Conservation (phyloP, 1,140 invertebrate genomes). For the Zaprionus camerounensis region DNA sequence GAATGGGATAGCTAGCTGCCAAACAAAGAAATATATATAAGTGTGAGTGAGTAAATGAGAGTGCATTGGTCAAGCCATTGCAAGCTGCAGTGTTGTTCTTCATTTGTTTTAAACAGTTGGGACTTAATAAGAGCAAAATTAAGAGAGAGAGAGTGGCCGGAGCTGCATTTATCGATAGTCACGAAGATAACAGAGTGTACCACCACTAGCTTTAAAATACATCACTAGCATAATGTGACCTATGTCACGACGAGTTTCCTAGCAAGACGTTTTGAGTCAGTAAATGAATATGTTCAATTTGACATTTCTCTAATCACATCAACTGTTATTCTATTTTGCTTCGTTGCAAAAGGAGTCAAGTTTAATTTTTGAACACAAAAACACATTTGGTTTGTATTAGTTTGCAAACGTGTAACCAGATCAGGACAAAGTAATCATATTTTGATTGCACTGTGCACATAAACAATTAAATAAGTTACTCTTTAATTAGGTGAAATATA, state of each 20-base stretch:
- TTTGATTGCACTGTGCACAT: background rate
- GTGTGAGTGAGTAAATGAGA: too few species aligned
- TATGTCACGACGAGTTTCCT: background rate
- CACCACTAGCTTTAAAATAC: too few species aligned
- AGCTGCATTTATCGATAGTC: too few species aligned
- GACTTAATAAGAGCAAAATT: too few species aligned
- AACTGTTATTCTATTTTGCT: background rate
- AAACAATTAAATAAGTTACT: background rate
- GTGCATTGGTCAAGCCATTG: too few species aligned
- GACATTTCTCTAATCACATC: background rate
- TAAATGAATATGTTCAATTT: background rate
- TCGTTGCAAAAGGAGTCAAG: background rate
- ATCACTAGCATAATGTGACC: too few species aligned
- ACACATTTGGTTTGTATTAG: background rate
- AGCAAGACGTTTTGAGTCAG: background rate
- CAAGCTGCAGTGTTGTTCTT: too few species aligned
- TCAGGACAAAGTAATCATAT: background rate
- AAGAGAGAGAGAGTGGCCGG: too few species aligned
- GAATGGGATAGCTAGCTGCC: too few species aligned
- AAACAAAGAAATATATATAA: too few species aligned
- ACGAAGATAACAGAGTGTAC: too few species aligned
- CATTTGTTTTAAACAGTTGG: too few species aligned
- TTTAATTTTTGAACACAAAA: background rate
- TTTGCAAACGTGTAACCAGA: background rate
- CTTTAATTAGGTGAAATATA: background rate